Base-by-base conservation (phyloP, 2,888 invertebrate species). In the Polyommatus iphigenia region DNA sequence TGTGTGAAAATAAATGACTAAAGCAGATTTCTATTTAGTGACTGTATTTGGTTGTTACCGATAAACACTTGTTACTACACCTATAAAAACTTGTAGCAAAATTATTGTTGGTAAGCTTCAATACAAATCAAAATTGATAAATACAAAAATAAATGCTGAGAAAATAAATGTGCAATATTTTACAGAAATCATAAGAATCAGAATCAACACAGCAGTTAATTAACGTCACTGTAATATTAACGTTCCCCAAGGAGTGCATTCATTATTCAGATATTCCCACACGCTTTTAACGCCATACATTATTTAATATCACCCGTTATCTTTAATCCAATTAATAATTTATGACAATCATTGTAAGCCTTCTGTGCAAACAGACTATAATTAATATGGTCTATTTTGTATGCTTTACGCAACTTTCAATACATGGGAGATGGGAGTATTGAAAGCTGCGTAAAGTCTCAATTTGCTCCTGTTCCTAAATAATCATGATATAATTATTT, bases 221-320 rank as follows among this genome's bases (percentile, higher is more conserved):
- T 67, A 67, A 67, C 15, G 67, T 67, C 8, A 62, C 20, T 59
- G 29, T 24, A 67, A 67, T 67, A 67, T 67, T 29, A 67, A 67
- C 67, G 1, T 18, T 67, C 67, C 67, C 67, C 29, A 6, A 67
- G 67, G 67, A 67, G 29, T 15, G 67, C 4, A 24, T 62, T 62
- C 62, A 18, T 67, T 67, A 67, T 32, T 67, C 67, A 67, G 29
- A 29, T 29, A 67, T 67, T 67, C 67, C 29, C 67, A 32, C 29
- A 67, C 67, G 67, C 67, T 15, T 67, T 62, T 32, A 67, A 32
- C 6, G 7, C 15, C 15, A 67, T 67, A 18, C 67, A 67, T 67
- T 67, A 67, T 62, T 62, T 62, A 67, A 32, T 29, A 32, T 67
- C 67, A 29, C 18, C 67, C 18, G 29, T 67, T 67, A 32, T 67